Conservation (phyloP, 1,140 invertebrate species). For the Polypedilum vanderplanki region DNA sequence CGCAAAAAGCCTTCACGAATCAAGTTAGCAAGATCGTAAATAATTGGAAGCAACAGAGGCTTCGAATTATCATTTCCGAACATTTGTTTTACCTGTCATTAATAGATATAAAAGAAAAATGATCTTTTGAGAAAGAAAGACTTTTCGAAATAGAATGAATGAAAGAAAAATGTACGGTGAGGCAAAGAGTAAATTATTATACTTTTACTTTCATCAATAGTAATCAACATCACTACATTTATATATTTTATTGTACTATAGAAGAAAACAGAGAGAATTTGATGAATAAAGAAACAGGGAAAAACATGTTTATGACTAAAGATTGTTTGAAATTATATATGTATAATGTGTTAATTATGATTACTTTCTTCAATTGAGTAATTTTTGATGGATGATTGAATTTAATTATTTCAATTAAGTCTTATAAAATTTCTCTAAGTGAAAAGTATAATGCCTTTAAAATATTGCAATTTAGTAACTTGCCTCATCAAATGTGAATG, state of each 20-base stretch:
- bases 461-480: neutral
- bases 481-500: slow-evolving; percentile 49
- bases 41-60: slow-evolving; percentile 55
- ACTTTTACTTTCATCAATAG: slow-evolving; percentile 9
- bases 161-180: neutral
- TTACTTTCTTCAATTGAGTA: neutral
- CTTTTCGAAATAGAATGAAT: slow-evolving; percentile 4
- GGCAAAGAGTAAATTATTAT: neutral
- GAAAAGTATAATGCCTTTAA: neutral
- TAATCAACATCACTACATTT: neutral
- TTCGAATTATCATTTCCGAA: slow-evolving; percentile 49
- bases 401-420: slow-evolving; percentile 13
- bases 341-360: neutral
- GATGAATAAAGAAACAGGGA: too few relatives aligned
- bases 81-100: slow-evolving; percentile 48
- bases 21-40: slow-evolving; percentile 56
- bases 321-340: neutral
- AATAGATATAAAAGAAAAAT: too few relatives aligned
- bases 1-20: slow-evolving; percentile 39
- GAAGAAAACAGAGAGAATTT: too few relatives aligned
- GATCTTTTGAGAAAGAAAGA: neutral
- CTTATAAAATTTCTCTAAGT: neutral
- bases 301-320: too few relatives aligned
- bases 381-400: neutral
- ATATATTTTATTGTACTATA: too few relatives aligned